A percentile compares a stretch with the other conserved stretches of the same genome.
Evolutionary conservation across 2,797 vertebrate genomes (phyloP).

Genomic region (Xiphophorus birchmanni): DNA sequence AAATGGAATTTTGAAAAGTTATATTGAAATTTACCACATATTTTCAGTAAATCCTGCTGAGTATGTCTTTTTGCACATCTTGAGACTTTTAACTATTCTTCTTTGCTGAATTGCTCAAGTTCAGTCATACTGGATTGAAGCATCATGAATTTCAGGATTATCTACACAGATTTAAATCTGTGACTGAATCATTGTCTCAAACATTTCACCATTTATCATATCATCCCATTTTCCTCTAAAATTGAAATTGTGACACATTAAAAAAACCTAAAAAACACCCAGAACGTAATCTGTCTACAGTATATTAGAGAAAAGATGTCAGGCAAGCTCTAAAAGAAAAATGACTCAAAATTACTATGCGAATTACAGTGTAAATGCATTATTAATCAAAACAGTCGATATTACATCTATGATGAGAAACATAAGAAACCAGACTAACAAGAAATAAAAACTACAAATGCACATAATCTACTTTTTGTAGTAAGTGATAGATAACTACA

Average conservation of each 20-base stretch:
- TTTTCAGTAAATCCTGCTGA: background rate
- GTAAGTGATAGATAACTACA: background rate
- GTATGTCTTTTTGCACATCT: background rate
- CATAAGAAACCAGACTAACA: background rate
- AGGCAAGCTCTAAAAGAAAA: background rate
- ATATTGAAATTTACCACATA: background rate
- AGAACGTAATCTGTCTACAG: background rate
- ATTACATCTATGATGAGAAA: background rate
- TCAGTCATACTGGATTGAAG: background rate
- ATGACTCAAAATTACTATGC: background rate
- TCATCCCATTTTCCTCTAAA: background rate
- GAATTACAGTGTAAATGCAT: background rate
- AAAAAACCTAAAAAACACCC: background rate
- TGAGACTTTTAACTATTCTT: background rate
- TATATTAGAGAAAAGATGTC: background rate
- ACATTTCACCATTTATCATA: background rate
- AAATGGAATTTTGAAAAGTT: background rate
- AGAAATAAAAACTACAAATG: background rate
- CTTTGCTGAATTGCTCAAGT: conserved; percentile 1
- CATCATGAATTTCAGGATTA: background rate
- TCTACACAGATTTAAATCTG: background rate
- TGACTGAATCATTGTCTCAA: background rate
- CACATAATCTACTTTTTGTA: background rate
- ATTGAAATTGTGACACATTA: background rate
- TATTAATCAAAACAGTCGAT: background rate